Evolutionary conservation across 2,888 invertebrate genomes (phyloP), one percentile per base, ranked within the genome.

Genomic region (Trachelus iudaicus): DNA sequence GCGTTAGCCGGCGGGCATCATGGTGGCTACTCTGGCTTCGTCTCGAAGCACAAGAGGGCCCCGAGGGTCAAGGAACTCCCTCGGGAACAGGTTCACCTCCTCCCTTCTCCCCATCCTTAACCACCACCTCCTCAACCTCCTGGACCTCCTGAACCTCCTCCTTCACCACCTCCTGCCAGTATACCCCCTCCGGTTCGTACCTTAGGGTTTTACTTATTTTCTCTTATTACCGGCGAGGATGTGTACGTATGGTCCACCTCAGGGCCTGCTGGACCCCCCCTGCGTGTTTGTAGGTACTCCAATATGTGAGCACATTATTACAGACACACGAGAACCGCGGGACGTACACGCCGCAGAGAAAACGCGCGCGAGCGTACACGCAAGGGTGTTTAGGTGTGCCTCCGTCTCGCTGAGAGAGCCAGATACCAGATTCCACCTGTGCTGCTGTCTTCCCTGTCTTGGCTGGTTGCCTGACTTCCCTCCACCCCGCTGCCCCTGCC

Each of bases 21-120:
- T 82, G 89, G 86, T 87, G 87, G 89, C 88, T 88, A 87, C 89
- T 87, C 86, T 86, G 85, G 86, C 87, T 85, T 85, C 87, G 81
- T 85, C 86, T 85, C 85, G 84, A 84, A 73, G 79, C 81, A 76
- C 76, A 79, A 77, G 79, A 78, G 80, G 82, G 79, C 87, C 87
- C 86, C 87, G 88, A 89, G 90, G 91, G 91, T 91, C 91, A 91
- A 91, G 90, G 91, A 91, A 91, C 91, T 91, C 91, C 91, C 91
- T 90, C 90, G 90, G 91, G 91, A 91, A 91, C 91, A 91, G 91
- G 91, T 91, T 91, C 90, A 91, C 89, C 90, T 89, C 89, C 88
- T 87, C 87, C 88, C 83, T 80, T 82, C 81, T 84, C 84, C 83
- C 83, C 84, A 79, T 84, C 84, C 82, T 85, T 80, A 80, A 56